phyloP scores from a whole-genome alignment of 2,888 invertebrate species.

The Agelastica alni region DNA sequence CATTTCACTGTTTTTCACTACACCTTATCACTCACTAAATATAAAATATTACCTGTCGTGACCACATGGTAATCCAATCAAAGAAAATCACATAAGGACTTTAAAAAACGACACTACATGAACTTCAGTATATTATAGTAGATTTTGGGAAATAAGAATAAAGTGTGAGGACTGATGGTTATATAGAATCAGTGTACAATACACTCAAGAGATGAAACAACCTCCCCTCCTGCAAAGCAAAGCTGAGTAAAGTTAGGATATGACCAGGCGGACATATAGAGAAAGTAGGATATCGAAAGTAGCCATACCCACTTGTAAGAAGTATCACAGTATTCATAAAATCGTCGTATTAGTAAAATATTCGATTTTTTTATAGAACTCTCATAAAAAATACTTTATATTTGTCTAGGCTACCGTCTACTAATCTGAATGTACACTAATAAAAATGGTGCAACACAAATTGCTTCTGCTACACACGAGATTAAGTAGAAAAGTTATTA shows the following conservation, averaged over 20 bases:
- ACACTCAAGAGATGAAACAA: slow-evolving; percentile 30
- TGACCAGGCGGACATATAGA: slow-evolving; percentile 47
- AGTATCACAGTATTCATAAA: slow-evolving; percentile 43
- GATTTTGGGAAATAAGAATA: slow-evolving; percentile 44
- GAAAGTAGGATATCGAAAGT: slow-evolving; percentile 52
- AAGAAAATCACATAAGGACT: slow-evolving; percentile 39
- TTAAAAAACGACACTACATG: slow-evolving; percentile 42
- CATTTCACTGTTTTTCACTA: slow-evolving; percentile 16
- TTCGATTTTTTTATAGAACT: slow-evolving; percentile 5
- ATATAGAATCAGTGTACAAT: slow-evolving; percentile 47
- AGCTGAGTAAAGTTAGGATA: slow-evolving; percentile 41
- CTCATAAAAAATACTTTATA: not conserved
- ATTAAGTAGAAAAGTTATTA: too few species aligned
- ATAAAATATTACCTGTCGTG: slow-evolving; percentile 43
- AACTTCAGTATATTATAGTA: slow-evolving; percentile 37
- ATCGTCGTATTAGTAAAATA: slow-evolving; percentile 34
- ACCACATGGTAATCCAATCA: slow-evolving; percentile 46
- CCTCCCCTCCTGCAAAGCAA: slow-evolving; percentile 35
- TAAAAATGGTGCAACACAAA: not conserved
- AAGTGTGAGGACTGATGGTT: slow-evolving; percentile 38
- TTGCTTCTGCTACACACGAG: too few species aligned
- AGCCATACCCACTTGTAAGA: slow-evolving; percentile 47
- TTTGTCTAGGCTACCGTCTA: not conserved
- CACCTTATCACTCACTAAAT: slow-evolving; percentile 12
- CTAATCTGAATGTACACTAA: not conserved